Percentiles rank a stretch among this genome's conserved stretches.
phyloP scores from a whole-genome alignment of 2,113 vertebrate species.

The Pholis gunnellus region DNA sequence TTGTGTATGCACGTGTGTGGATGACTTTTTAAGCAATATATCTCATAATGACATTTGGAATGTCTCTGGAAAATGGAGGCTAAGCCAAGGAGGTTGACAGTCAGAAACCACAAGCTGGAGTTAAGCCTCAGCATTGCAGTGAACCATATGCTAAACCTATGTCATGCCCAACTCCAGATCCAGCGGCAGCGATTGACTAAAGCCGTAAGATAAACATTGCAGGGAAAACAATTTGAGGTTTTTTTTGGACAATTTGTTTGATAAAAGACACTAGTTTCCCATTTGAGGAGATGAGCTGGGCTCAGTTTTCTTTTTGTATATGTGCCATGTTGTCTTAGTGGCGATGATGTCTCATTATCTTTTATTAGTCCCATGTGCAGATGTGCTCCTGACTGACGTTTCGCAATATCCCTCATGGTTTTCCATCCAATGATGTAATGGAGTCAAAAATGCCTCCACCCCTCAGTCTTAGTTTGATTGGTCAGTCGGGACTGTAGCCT shows the following conservation, averaged over 20 bases:
- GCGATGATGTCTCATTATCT: constrained; percentile 72
- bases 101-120: constrained; percentile 80
- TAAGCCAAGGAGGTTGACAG: constrained; percentile 76
- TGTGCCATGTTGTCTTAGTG: constrained; percentile 67
- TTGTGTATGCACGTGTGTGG: constrained; percentile 42
- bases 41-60: constrained; percentile 80
- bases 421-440: constrained; percentile 54
- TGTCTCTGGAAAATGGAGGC: constrained; percentile 75
- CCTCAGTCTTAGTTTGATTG: constrained; percentile 49
- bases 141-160: constrained; percentile 80
- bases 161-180: constrained; percentile 75
- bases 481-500: constrained; percentile 51
- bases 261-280: constrained; percentile 69
- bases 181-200: constrained; percentile 74
- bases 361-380: constrained; percentile 70
- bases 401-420: constrained; percentile 50
- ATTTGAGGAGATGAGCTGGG: constrained; percentile 46
- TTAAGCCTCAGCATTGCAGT: constrained; percentile 77
- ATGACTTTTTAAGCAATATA: constrained; percentile 59
- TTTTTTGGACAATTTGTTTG: constrained; percentile 76
- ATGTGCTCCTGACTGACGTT: constrained; percentile 56
- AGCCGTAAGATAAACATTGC: constrained; percentile 81
- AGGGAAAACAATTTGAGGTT: constrained; percentile 73
- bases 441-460: constrained; percentile 51
- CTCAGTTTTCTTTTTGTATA: constrained; percentile 60